These are phyloP conservation scores for Anoplopoma fimbria DNA, from an alignment of 2,113 vertebrate genomes.

Conservation along the genomic window DNA sequence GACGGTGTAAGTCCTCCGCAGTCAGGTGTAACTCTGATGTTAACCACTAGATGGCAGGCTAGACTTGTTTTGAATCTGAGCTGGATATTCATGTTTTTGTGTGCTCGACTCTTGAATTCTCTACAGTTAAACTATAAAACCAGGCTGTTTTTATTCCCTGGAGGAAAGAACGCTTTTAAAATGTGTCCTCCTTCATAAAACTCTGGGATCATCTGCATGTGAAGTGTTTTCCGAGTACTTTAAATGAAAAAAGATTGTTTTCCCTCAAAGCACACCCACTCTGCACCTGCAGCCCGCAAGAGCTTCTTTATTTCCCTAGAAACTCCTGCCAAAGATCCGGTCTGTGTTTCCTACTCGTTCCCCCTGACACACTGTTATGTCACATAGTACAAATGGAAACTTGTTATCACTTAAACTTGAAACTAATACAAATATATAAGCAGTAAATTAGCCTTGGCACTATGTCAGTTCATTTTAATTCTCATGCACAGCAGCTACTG, in stretches of 20 bases:
- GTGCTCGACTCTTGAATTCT: neutral
- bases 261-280: neutral
- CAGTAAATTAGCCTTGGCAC: neutral
- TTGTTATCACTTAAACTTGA: neutral
- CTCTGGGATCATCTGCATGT: neutral
- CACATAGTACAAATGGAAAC: neutral
- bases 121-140: neutral
- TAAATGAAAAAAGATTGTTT: slow-evolving; percentile 15
- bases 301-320: slow-evolving; percentile 13
- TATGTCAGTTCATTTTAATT: neutral
- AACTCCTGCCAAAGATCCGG: slow-evolving; percentile 42
- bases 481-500: neutral
- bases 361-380: neutral
- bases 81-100: neutral
- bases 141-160: neutral
- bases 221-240: neutral
- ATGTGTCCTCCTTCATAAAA: neutral
- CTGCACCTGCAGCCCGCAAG: slow-evolving; percentile 46
- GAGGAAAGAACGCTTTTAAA: neutral
- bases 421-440: neutral
- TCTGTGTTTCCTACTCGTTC: slow-evolving; percentile 30
- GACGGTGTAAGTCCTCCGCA: neutral
- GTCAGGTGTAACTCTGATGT: neutral
- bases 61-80: neutral
- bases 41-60: slow-evolving; percentile 43